Base-by-base conservation (phyloP, 2,113 vertebrate genomes). In the Anguilla japonica region DNA sequence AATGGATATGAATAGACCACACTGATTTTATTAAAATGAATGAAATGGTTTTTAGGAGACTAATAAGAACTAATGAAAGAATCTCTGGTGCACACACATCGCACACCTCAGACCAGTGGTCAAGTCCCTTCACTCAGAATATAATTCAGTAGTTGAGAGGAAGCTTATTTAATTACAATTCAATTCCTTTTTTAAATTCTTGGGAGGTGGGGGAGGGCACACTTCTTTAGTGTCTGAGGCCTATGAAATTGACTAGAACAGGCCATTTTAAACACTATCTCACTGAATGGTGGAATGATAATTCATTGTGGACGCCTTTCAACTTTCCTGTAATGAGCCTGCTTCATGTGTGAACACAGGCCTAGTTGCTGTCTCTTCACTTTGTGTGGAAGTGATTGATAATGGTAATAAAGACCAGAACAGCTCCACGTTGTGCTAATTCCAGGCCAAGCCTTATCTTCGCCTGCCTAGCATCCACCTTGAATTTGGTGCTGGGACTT, bases 261-360 rank as follows among this genome's bases (percentile, higher is more conserved):
- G 41, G 43, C 46, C 3, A 56, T 82, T 41, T 81, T 2, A 85
- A 83, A 91, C 89, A 87, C 89, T 86, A 75, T 83, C 46, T 85
- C 87, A 88, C 79, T 86, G 81, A 87, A 82, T 43, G 85, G 63
- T 82, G 79, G 67, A 81, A 63, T 88, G 86, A 80, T 90, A 83
- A 90, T 92, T 90, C 85, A 88, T 88, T 87, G 84, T 71, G 83
- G 87, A 87, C 71, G 83, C 84, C 84, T 81, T 82, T 88, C 86
- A 79, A n/a, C 84, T 90, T 78, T 82, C 67, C 91, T 84, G 41
- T 82, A 89, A 90, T 91, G 89, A 89, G 84, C 83, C 83, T 56
- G 90, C 83, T 87, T 83, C 84, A 85, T 75, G 84, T 88, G 83
- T 86, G 87, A 85, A 88, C 88, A 79, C 60, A 71, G 67, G 46